A percentile compares a stretch with the other conserved stretches of the same genome.
These are phyloP conservation scores for Pollenia griseotomentosa DNA, from an alignment of 2,888 invertebrate genomes.

Conservation along the genomic window DNA sequence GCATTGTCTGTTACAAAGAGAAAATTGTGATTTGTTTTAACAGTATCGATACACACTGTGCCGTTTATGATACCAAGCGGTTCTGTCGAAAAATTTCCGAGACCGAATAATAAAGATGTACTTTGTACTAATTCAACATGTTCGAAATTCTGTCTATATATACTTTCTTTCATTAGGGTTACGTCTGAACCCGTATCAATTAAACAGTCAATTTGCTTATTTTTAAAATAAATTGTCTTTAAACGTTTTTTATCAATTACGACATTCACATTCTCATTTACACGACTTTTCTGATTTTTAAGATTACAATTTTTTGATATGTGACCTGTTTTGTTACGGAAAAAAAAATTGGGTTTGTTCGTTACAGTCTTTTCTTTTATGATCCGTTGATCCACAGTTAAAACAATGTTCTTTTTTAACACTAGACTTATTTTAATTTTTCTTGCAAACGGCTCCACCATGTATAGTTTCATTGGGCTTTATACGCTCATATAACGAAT, in stretches of 20 bases:
- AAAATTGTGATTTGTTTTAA: constrained; percentile 40
- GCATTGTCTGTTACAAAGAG: constrained; percentile 22
- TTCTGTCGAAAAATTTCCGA: constrained; percentile 51
- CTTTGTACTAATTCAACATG: constrained; percentile 27
- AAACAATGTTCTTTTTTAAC: neutral
- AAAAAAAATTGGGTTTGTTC: no score
- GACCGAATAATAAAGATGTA: constrained; percentile 37
- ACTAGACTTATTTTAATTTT: no score
- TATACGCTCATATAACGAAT: no score
- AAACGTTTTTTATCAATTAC: no score
- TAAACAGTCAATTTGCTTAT: constrained; percentile 30
- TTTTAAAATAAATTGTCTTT: constrained; percentile 19
- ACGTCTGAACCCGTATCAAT: constrained; percentile 32
- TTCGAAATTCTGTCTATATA: constrained; percentile 19
- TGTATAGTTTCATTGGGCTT: no score
- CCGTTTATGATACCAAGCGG: constrained; percentile 32
- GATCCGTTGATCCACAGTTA: neutral
- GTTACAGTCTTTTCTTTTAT: no score
- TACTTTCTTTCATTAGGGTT: constrained; percentile 16
- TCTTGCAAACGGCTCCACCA: no score
- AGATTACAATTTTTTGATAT: no score
- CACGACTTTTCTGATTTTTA: neutral
- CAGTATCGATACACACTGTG: constrained; percentile 43
- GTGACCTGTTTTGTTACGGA: no score
- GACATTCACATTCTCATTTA: no score